Evolutionary conservation across 2,113 vertebrate species (phyloP), one percentile per base, ranked within the genome.

Genomic region (Mastomys coucha): DNA sequence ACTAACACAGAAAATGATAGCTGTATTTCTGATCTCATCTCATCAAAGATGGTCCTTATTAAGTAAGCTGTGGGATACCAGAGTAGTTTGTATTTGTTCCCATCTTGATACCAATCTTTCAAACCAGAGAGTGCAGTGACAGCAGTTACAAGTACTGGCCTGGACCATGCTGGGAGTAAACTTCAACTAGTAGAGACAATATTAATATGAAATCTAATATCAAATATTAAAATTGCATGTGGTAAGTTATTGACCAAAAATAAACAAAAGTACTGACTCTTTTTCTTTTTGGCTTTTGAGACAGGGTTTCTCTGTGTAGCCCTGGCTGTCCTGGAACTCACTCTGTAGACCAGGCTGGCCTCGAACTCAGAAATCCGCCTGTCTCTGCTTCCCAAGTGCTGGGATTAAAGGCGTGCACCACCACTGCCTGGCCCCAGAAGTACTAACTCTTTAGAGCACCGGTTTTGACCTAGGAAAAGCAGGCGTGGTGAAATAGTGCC

Each of bases 221-320:
- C 24, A 91, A 69, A 69, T 33, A 1, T 89, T 97, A 89, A 95
- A 96, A 77, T 56, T 76, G n/a, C 22, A 49, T 92, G 28, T 78
- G 56, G 67, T 93, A 91, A 87, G 42, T 93, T 94, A 89, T 42
- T 96, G 72, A 85, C 12, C 67, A 90, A 73, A 91, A 93, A 45
- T 81, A 91, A 91, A n/a, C n/a, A n/a, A n/a, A n/a, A n/a, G n/a
- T n/a, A n/a, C n/a, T n/a, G n/a, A n/a, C n/a, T n/a, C n/a, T n/a
- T n/a, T n/a, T n/a, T n/a, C n/a, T n/a, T n/a, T n/a, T n/a, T n/a
- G n/a, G n/a, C n/a, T n/a, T n/a, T n/a, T n/a, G n/a, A n/a, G n/a
- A n/a, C n/a, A n/a, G n/a, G n/a, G n/a, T n/a, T n/a, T n/a, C n/a
- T n/a, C n/a, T n/a, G n/a, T n/a, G n/a, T n/a, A n/a, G n/a, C n/a